Conservation (phyloP, 2,113 vertebrate species). For the Phycodurus eques region DNA sequence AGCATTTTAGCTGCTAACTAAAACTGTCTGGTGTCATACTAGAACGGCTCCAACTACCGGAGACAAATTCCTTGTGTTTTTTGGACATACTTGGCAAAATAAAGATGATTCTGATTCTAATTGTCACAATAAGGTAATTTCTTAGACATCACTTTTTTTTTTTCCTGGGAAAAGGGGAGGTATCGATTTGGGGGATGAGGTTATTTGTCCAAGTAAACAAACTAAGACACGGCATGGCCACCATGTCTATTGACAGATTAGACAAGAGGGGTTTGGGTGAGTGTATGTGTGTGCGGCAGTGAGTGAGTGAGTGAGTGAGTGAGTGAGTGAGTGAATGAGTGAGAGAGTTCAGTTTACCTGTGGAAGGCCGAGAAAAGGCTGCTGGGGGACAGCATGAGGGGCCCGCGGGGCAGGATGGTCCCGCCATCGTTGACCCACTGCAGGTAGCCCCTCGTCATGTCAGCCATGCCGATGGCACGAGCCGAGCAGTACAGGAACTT, state of each 20-base stretch:
- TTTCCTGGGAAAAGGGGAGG: neutral
- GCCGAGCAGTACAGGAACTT: slow-evolving; percentile 98
- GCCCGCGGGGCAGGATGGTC: slow-evolving; percentile 90
- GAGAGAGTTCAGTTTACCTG: slow-evolving; percentile 73
- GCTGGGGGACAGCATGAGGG: slow-evolving; percentile 95
- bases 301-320: too few species aligned
- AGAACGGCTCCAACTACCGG: too few species aligned
- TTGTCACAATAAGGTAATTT: neutral
- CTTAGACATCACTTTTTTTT: neutral
- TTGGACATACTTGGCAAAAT: too few species aligned
- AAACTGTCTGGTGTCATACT: too few species aligned
- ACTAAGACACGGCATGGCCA: neutral
- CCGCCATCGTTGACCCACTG: slow-evolving; percentile 98
- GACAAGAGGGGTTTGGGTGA: too few species aligned
- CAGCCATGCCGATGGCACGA: slow-evolving; percentile 95
- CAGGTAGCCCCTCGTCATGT: slow-evolving; percentile 96
- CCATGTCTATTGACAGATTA: too few species aligned
- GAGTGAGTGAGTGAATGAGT: too few species aligned
- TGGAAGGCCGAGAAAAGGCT: slow-evolving; percentile 98
- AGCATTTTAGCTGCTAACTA: too few species aligned
- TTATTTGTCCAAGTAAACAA: neutral
- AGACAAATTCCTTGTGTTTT: neutral
- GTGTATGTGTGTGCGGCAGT: neutral
- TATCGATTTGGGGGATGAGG: neutral
- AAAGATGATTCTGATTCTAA: too few species aligned